phyloP scores from a whole-genome alignment of 2,888 invertebrate species.

The Lissocephala sabroskyi region DNA sequence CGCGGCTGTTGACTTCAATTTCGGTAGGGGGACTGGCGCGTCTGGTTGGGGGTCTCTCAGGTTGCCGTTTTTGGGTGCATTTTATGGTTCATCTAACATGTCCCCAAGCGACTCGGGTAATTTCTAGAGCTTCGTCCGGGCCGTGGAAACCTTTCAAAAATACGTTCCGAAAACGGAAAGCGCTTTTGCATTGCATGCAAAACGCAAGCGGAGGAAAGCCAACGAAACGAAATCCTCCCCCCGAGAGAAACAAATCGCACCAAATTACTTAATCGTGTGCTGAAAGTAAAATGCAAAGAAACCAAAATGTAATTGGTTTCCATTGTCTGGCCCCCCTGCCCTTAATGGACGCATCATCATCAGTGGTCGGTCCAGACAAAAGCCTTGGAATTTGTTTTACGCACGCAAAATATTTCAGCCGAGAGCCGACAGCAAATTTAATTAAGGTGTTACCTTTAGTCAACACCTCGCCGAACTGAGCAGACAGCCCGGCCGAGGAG shows the following conservation, averaged over 20 bases:
- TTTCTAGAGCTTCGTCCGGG: constrained; percentile 6
- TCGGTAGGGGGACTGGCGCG: neutral
- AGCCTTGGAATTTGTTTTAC: constrained; percentile 19
- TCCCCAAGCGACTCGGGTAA: constrained; percentile 12
- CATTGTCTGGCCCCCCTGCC: too few relatives aligned
- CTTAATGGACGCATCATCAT: neutral
- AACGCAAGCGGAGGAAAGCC: constrained; percentile 35
- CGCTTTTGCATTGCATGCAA: constrained; percentile 34
- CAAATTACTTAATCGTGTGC: constrained; percentile 36
- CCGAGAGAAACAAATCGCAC: constrained; percentile 16
- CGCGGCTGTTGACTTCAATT: constrained; percentile 3
- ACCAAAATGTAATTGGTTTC: too few relatives aligned
- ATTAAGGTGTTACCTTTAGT: constrained; percentile 56
- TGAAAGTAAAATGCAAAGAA: constrained; percentile 11
- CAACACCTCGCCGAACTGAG: constrained; percentile 50
- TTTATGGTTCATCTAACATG: constrained; percentile 9
- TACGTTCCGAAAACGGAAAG: neutral
- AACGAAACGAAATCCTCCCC: constrained; percentile 22
- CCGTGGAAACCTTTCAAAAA: constrained; percentile 1
- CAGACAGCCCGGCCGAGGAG: neutral
- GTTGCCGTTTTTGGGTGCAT: neutral
- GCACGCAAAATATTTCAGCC: constrained; percentile 23
- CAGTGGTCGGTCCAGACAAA: neutral
- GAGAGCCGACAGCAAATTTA: constrained; percentile 45
- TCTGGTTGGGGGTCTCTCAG: too few relatives aligned